Conservation (phyloP, 1,140 invertebrate genomes). For the Cotesia typhae region DNA sequence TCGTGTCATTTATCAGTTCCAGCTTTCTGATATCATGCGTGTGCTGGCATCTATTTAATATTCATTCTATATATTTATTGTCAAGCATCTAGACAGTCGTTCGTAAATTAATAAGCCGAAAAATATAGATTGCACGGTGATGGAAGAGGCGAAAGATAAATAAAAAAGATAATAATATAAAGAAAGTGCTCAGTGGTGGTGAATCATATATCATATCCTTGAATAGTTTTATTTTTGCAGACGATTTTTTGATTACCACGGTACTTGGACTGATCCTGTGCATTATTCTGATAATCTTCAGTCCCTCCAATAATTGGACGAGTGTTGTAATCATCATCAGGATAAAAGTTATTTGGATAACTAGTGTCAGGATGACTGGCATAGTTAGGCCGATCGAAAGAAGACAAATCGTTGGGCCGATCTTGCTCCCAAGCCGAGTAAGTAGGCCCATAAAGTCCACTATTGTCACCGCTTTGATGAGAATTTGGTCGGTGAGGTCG, state of each 20-base stretch:
- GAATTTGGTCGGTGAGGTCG: constrained; percentile 38
- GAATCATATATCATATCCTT: constrained; percentile 4
- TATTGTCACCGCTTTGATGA: constrained; percentile 56
- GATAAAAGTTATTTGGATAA: constrained; percentile 47
- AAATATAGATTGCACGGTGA: constrained; percentile 4
- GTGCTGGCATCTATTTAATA: no score
- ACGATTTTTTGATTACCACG: constrained; percentile 57
- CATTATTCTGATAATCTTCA: constrained; percentile 47
- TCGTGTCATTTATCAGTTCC: no score
- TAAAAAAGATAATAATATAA: constrained; percentile 8
- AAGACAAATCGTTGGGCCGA: constrained; percentile 44
- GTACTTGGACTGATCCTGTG: constrained; percentile 56
- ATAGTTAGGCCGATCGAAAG: constrained; percentile 51
- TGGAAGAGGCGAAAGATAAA: neutral
- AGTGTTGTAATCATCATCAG: constrained; percentile 45
- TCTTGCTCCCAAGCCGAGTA: constrained; percentile 47
- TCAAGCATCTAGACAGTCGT: no score
- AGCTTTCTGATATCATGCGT: no score
- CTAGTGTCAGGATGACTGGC: constrained; percentile 43
- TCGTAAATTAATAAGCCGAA: neutral
- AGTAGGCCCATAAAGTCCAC: constrained; percentile 49
- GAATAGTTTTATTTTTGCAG: constrained; percentile 17
- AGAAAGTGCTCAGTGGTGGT: constrained; percentile 31
- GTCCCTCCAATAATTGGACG: constrained; percentile 45
- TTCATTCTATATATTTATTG: no score